A percentile compares a stretch with the other conserved stretches of the same genome.
These are phyloP conservation scores for Candidula unifasciata DNA, from an alignment of 2,888 invertebrate genomes.

Conservation along the genomic window DNA sequence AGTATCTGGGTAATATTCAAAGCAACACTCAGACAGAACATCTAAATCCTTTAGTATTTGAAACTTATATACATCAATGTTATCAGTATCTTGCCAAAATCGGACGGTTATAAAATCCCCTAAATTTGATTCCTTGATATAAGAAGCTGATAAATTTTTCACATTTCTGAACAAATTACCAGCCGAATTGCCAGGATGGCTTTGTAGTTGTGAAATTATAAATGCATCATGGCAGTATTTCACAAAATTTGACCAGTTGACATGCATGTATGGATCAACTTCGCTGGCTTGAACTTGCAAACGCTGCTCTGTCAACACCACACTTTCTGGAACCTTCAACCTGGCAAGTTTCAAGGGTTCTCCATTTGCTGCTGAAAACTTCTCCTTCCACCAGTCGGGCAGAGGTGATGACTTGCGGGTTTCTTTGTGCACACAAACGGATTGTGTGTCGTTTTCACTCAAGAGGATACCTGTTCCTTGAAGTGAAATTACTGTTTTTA, in stretches of 20 bases:
- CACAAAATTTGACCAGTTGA: constrained; percentile 50
- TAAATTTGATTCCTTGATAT: constrained; percentile 28
- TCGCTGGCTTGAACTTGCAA: constrained; percentile 35
- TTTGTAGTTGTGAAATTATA: constrained; percentile 5
- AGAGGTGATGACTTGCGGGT: constrained; percentile 13
- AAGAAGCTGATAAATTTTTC: constrained; percentile 14
- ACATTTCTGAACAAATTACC: constrained; percentile 6
- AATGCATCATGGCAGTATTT: constrained; percentile 50
- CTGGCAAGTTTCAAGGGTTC: constrained; percentile 20
- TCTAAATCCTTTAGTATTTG: constrained; percentile 16
- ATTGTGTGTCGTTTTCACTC: constrained; percentile 31
- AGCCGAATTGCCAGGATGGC: neutral
- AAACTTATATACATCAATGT: constrained; percentile 13
- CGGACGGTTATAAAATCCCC: constrained; percentile 26
- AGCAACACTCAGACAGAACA: constrained; percentile 27
- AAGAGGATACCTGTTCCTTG: neutral
- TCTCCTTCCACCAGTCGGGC: constrained; percentile 53
- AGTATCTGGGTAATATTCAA: constrained; percentile 21
- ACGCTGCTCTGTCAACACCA: neutral
- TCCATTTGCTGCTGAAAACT: constrained; percentile 15
- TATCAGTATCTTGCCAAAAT: neutral
- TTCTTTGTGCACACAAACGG: constrained; percentile 38
- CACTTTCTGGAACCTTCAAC: constrained; percentile 17
- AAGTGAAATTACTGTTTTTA: constrained; percentile 31
- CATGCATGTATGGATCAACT: constrained; percentile 42